Base-by-base conservation (phyloP, 30 jellyfish, hydroid and myxozoan species). In the Hydractinia echinata region DNA sequence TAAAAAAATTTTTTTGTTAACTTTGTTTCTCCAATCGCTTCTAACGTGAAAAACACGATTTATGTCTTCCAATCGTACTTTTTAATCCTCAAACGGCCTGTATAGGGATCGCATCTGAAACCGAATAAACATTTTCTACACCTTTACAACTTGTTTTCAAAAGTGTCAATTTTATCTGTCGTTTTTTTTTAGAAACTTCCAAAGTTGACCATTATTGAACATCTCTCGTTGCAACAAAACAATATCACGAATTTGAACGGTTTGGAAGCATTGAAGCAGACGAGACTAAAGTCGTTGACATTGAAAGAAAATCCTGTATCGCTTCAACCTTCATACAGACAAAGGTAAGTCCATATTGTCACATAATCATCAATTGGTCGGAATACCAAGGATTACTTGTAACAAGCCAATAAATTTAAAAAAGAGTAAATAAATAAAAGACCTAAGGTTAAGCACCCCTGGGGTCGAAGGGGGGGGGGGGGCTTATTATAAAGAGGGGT, bases 251-350 rank as follows among this genome's bases (percentile, higher is more conserved):
- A 88, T 4, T 72, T 92, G 44, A 80, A 79, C 54, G 98, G 95
- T 11, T 39, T 92, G 48, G 95, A 87, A 76, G 54, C 73, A 5
- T 80, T 87, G 7, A 83, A 73, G 44, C 82, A 84, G 19, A 58
- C 96, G 70, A 79, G 85, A 20, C 44, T 92, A 48, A 79, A 81
- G 67, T 92, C 98, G 48, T 53, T 92, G 61, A 76, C 84, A 10
- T 67, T 92, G 50, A 90, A 82, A 61, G 98, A 89, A 4, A 92
- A 92, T 77, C 98, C 98, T 11, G 83, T 92, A n/a, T 76, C 98
- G 5, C 87, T 92, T 55, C 88, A 79, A 66, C 89, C 91, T 52
- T 56, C 84, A 18, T 92, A 92, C 62, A 60, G 98, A 30, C 84
- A 82, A 79, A 87, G 88, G 98, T 86, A 74, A 50, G 84, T 89